A percentile compares a stretch with the other conserved stretches of the same genome.
phyloP scores from a whole-genome alignment of 1,140 invertebrate genomes.

The Cydia fagiglandana region DNA sequence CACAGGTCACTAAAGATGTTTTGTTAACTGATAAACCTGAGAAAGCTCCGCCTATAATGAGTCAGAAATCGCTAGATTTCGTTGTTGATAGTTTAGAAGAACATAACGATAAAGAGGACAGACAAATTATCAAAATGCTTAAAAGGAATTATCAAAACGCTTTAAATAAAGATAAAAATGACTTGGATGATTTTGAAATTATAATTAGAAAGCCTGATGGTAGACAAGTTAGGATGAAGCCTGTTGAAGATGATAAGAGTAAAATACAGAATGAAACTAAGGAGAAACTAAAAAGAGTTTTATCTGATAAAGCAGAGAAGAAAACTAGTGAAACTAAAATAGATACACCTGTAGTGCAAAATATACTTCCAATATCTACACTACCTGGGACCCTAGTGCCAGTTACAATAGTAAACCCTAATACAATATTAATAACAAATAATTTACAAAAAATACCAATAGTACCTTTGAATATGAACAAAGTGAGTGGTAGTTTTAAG shows the following conservation, averaged over 20 bases:
- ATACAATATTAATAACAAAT: slow-evolving; percentile 32
- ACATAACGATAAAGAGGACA: slow-evolving; percentile 26
- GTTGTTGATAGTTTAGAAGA: slow-evolving; percentile 65
- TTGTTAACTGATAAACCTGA: slow-evolving; percentile 44
- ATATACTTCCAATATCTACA: slow-evolving; percentile 47
- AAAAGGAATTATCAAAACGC: slow-evolving; percentile 34
- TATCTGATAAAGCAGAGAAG: slow-evolving; percentile 52
- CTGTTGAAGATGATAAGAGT: slow-evolving; percentile 53
- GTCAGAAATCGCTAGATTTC: slow-evolving; percentile 66
- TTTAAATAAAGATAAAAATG: slow-evolving; percentile 19
- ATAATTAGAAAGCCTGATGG: slow-evolving; percentile 65
- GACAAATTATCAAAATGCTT: slow-evolving; percentile 27
- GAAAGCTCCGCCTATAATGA: slow-evolving; percentile 66
- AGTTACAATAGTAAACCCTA: slow-evolving; percentile 53
- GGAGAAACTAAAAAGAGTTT: slow-evolving; percentile 56
- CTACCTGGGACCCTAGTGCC: slow-evolving; percentile 56
- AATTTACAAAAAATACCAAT: slow-evolving; percentile 51
- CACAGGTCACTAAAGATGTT: slow-evolving; percentile 44
- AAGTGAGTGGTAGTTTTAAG: slow-evolving; percentile 15
- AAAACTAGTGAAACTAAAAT: slow-evolving; percentile 36
- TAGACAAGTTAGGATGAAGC: slow-evolving; percentile 60
- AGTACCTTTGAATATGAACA: slow-evolving; percentile 37
- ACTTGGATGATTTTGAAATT: slow-evolving; percentile 58
- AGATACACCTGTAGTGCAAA: slow-evolving; percentile 38
- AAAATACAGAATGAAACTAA: slow-evolving; percentile 49